Evolutionary conservation across 2,888 invertebrate species (phyloP).

Genomic region (Sminthurinus aureus): DNA sequence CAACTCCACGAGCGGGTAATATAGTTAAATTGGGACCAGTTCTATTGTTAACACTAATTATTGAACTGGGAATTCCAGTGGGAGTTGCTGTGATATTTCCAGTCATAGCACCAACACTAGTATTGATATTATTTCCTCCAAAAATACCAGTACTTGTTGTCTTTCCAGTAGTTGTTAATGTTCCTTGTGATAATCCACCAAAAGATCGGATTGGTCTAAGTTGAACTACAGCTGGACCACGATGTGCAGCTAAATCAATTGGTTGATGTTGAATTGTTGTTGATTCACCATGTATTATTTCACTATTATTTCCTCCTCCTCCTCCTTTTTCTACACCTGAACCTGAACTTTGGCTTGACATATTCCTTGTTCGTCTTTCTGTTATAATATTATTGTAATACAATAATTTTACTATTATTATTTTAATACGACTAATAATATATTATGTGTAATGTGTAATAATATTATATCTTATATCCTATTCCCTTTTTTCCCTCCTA

Average conservation of each 20-base stretch:
- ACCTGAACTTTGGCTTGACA: conserved; percentile 57
- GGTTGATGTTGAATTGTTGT: conserved; percentile 48
- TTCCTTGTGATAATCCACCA: conserved; percentile 42
- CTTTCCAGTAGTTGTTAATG: conserved; percentile 33
- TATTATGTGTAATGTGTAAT: background rate
- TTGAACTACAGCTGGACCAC: conserved; percentile 53
- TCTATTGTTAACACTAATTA: conserved; percentile 58
- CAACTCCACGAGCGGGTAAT: conserved; percentile 62
- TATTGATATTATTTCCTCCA: conserved; percentile 39
- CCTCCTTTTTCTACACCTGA: conserved; percentile 46
- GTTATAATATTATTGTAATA: background rate
- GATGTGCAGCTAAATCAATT: conserved; percentile 53
- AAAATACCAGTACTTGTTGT: background rate
- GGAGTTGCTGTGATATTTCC: too few species aligned
- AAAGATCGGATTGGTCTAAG: conserved; percentile 51
- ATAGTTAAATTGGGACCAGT: conserved; percentile 54
- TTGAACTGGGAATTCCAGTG: conserved; percentile 44
- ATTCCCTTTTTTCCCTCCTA: too few species aligned
- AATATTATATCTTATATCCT: too few species aligned
- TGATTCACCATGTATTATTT: conserved; percentile 53
- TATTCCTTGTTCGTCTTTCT: conserved; percentile 17
- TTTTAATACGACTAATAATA: background rate
- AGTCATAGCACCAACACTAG: conserved; percentile 43
- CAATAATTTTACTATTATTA: background rate
- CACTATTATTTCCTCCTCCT: conserved; percentile 13